These are phyloP conservation scores for Lacanobia oleracea DNA, from an alignment of 2,888 invertebrate species.

Conservation along the genomic window DNA sequence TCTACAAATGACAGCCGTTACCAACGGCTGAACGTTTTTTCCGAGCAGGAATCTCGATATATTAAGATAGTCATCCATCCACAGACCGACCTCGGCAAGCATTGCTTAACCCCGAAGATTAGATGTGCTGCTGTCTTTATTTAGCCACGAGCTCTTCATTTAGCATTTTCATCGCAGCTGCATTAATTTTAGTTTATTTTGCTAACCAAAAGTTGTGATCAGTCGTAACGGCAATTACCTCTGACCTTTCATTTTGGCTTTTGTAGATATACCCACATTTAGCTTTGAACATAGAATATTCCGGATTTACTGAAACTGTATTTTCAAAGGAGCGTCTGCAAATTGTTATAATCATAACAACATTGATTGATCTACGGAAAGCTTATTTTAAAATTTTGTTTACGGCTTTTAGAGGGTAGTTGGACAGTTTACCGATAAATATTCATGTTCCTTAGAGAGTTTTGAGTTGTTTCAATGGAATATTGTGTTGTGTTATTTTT, in stretches of 20 bases:
- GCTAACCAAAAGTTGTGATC: background rate
- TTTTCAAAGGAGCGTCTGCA: constrained; percentile 20
- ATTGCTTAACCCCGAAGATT: background rate
- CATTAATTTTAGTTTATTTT: background rate
- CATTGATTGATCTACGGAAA: constrained; percentile 18
- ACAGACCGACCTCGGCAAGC: too few species aligned
- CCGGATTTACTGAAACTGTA: background rate
- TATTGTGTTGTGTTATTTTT: constrained; percentile 1
- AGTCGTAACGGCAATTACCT: background rate
- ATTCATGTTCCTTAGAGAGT: constrained; percentile 30
- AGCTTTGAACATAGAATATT: background rate
- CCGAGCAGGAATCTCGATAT: too few species aligned
- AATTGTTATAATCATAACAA: constrained; percentile 27
- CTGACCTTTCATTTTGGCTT: constrained; percentile 2
- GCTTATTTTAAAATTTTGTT: constrained; percentile 22
- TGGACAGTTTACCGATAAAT: constrained; percentile 18
- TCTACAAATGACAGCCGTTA: too few species aligned
- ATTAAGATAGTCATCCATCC: too few species aligned
- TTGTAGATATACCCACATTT: background rate
- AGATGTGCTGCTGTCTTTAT: background rate
- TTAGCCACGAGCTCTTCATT: background rate
- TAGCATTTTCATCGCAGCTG: too few species aligned
- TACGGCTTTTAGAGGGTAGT: constrained; percentile 3
- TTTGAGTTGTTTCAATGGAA: constrained; percentile 1
- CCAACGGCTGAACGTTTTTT: too few species aligned